Evolutionary conservation across 2,888 invertebrate genomes (phyloP).

Genomic region (Lasioglossum marginatum): DNA sequence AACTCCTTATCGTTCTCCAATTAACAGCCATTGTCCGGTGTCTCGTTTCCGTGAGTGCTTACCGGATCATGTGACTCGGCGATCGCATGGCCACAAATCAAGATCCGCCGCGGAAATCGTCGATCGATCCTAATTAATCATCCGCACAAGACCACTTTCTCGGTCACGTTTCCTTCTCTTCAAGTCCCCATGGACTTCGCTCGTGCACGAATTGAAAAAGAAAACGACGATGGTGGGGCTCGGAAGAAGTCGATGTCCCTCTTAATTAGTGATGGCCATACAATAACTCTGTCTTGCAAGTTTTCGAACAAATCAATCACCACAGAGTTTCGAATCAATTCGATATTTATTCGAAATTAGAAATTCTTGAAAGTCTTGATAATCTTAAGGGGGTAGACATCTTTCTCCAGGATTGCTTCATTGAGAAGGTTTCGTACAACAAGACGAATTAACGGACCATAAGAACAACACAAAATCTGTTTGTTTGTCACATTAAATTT

Average conservation of each 20-base stretch:
- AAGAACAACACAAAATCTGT: too few species aligned
- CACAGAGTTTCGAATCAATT: too few species aligned
- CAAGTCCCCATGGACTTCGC: conserved; percentile 24
- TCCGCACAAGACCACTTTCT: not conserved
- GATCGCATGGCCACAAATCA: not conserved
- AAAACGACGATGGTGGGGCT: conserved; percentile 41
- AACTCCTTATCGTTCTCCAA: not conserved
- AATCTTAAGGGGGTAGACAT: too few species aligned
- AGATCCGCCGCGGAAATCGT: not conserved
- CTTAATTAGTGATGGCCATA: too few species aligned
- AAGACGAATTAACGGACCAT: too few species aligned
- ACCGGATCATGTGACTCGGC: not conserved
- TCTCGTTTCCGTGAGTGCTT: conserved; percentile 1
- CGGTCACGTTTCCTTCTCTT: conserved; percentile 33
- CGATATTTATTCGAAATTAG: too few species aligned
- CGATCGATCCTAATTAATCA: not conserved
- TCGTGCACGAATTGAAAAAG: conserved; percentile 42
- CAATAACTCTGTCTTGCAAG: too few species aligned
- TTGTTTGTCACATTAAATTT: too few species aligned
- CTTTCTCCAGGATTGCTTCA: too few species aligned
- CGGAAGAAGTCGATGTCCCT: conserved; percentile 68
- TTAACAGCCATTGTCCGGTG: conserved; percentile 28
- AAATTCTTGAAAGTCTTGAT: too few species aligned
- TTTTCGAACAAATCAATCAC: too few species aligned
- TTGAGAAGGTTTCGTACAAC: too few species aligned